Evolutionary conservation across 2,888 invertebrate genomes (phyloP).

Genomic region (Sinopyrophorus schimmeli): DNA sequence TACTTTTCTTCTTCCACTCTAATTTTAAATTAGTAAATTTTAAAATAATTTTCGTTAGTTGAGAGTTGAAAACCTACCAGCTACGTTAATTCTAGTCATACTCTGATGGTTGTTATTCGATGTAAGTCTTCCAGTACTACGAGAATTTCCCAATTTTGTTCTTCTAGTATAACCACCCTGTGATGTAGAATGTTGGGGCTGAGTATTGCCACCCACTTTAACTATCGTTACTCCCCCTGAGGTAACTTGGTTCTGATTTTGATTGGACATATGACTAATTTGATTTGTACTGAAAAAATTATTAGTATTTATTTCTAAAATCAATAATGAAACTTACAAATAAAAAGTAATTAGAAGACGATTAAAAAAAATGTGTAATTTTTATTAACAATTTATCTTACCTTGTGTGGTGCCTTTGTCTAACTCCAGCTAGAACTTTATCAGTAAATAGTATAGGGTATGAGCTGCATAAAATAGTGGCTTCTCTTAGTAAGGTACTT

Average conservation of each 20-base stretch:
- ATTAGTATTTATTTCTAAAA: no score
- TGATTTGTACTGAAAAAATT: constrained; percentile 47
- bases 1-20: no score
- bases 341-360: no score
- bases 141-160: constrained; percentile 72
- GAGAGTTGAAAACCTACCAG: constrained; percentile 56
- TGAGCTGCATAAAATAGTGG: constrained; percentile 77
- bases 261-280: constrained; percentile 39
- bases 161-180: constrained; percentile 61
- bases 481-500: constrained; percentile 76
- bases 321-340: no score
- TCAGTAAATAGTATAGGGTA: constrained; percentile 82
- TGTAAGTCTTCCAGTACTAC: constrained; percentile 73
- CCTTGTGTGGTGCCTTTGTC: constrained; percentile 63
- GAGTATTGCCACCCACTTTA: constrained; percentile 64
- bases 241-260: constrained; percentile 59
- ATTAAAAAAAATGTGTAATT: no score
- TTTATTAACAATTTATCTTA: constrained; percentile 34
- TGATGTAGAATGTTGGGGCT: constrained; percentile 38
- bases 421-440: constrained; percentile 73
- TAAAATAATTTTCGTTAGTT: no score
- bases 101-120: constrained; percentile 75
- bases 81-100: constrained; percentile 77
- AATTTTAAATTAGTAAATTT: no score
- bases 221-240: constrained; percentile 80